A percentile compares a stretch with the other conserved stretches of the same genome.
Conservation (phyloP, 2,888 invertebrate genomes). For the Caenorhabditis sinica region DNA sequence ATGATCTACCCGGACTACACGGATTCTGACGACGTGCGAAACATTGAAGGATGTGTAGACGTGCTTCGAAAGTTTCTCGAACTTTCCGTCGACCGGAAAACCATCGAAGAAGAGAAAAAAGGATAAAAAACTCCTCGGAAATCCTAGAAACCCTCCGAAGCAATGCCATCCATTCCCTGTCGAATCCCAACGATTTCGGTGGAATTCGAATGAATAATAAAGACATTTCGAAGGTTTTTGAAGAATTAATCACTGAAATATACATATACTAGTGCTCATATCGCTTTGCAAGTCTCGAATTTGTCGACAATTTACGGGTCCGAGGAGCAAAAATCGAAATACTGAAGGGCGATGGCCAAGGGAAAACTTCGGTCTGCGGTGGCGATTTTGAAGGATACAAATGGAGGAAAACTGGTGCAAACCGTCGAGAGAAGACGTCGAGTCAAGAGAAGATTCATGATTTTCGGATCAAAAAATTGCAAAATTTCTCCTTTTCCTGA, state of each 20-base stretch:
- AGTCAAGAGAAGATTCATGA: conserved; percentile 69
- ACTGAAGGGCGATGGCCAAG: conserved; percentile 65
- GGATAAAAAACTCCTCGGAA: conserved; percentile 70
- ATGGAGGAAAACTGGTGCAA: conserved; percentile 36
- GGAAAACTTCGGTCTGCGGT: conserved; percentile 68
- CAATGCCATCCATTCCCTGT: too few relatives aligned
- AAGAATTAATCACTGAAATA: conserved; percentile 76
- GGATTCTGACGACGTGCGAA: conserved; percentile 82
- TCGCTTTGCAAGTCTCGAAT: conserved; percentile 68
- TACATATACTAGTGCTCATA: conserved; percentile 68
- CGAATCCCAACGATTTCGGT: conserved; percentile 78
- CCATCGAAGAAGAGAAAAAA: conserved; percentile 65
- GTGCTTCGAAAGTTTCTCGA: conserved; percentile 68
- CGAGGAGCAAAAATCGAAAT: conserved; percentile 68
- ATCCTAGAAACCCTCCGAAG: conserved; percentile 70
- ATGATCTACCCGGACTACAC: conserved; percentile 83
- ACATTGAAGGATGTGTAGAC: too few relatives aligned
- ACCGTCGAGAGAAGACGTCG: conserved; percentile 67
- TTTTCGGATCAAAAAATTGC: conserved; percentile 78
- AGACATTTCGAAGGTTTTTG: conserved; percentile 77
- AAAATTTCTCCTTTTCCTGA: too few relatives aligned
- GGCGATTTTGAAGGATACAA: conserved; percentile 56
- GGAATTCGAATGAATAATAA: conserved; percentile 80
- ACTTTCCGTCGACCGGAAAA: conserved; percentile 57
- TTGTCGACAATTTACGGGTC: conserved; percentile 71